Evolutionary conservation across 1,140 invertebrate genomes (phyloP), one percentile per base, ranked within the genome.

Genomic region (Mizuhopecten yessoensis): DNA sequence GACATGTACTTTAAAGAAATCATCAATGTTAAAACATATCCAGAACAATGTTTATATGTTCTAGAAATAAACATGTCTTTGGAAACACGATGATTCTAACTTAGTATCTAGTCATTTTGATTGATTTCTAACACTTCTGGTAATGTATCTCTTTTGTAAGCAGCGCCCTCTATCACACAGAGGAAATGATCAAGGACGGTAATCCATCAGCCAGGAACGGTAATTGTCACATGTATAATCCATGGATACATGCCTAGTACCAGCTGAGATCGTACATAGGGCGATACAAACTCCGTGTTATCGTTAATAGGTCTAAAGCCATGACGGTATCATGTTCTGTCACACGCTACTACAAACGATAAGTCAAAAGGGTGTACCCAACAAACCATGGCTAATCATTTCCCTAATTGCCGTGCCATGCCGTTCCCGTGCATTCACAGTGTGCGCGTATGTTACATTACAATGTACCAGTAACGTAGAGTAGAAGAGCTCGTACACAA

Each of bases 131-230:
- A n/a, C 17, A 75, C 57, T 29, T 75, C 57, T 29, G 57, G 57
- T 29, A n/a, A 75, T 75, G n/a, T 29, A 75, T 75, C n/a, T 1
- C 5, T 75, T 75, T 11, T n/a, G 11, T 75, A 75, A 75, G 23
- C 29, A 75, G 57, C 57, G 57, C 57, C 57, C 57, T 75, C 57
- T 75, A n/a, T 29, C 57, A 75, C 57, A 29, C 57, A 29, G n/a
- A 5, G 45, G 57, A 75, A 75, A n/a, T 75, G 23, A 75, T 75
- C 23, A 75, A 75, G 57, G 57, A 13, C 57, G 5, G 11, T 75
- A 75, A 75, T 75, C 57, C 57, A 75, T 75, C 57, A 75, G 23
- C 9, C 57, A 29, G n/a, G 57, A 75, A 9, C 57, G 17, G 57
- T 75, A 75, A 75, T 75, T 75, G 57, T 75, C 57, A 75, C 57